Evolutionary conservation across 2,113 vertebrate species (phyloP).

Genomic region (Petaurus breviceps): DNA sequence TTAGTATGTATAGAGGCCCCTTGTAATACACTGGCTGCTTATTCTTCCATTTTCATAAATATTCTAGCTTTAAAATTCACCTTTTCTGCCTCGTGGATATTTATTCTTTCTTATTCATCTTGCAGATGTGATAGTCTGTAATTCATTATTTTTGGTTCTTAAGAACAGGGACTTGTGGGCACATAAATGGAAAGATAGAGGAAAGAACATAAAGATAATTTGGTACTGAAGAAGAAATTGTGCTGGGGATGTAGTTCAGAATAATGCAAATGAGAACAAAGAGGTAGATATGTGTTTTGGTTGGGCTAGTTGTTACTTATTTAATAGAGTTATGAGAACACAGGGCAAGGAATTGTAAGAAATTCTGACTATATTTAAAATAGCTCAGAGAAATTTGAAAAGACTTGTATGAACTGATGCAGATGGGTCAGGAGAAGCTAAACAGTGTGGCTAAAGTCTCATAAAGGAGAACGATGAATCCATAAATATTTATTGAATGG

Average conservation of each 20-base stretch:
- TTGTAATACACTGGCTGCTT: background rate
- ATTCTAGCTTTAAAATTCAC: conserved; percentile 9
- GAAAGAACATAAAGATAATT: background rate
- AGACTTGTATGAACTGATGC: background rate
- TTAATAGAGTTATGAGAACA: background rate
- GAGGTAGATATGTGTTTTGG: background rate
- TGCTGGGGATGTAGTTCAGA: background rate
- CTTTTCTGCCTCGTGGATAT: background rate
- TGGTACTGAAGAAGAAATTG: background rate
- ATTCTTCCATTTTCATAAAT: background rate
- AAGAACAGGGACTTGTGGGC: background rate
- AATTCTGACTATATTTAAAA: background rate
- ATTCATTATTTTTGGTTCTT: background rate
- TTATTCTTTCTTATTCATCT: background rate
- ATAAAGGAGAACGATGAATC: background rate
- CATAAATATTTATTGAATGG: background rate
- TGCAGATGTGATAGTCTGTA: background rate
- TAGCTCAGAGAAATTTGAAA: background rate
- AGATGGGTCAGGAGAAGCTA: background rate
- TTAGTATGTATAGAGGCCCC: background rate
- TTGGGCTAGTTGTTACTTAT: background rate
- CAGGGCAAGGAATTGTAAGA: background rate
- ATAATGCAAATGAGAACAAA: background rate
- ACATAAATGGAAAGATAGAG: background rate
- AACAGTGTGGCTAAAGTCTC: background rate